These are phyloP conservation scores for Urosaurus nigricauda DNA, from an alignment of 2,797 vertebrate species.

Conservation along the genomic window DNA sequence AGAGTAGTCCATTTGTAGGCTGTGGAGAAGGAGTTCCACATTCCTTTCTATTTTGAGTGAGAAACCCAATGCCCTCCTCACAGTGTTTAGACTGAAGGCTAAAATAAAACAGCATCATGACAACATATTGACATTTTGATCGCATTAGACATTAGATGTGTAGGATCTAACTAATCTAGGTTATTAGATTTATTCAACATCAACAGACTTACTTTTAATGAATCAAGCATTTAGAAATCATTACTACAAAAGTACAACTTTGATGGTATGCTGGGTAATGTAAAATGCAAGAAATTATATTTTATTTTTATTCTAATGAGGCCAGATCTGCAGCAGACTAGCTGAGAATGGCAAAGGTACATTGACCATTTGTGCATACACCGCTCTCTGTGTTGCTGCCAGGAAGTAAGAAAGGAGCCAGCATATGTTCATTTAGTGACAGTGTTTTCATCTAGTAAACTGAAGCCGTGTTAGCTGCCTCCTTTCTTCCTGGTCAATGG, in stretches of 20 bases:
- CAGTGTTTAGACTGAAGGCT: neutral
- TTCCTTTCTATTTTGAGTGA: constrained; percentile 10
- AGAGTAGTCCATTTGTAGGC: neutral
- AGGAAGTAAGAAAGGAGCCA: neutral
- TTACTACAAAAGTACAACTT: neutral
- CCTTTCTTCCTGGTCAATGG: neutral
- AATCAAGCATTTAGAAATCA: neutral
- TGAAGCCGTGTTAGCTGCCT: neutral
- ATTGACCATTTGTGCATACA: neutral
- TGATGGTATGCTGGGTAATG: neutral
- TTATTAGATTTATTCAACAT: neutral
- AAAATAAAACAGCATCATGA: constrained; percentile 19
- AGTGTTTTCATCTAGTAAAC: neutral
- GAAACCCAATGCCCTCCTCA: constrained; percentile 25
- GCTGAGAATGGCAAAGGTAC: neutral
- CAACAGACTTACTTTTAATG: neutral
- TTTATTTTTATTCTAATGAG: constrained; percentile 3
- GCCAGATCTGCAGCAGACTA: neutral
- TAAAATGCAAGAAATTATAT: neutral
- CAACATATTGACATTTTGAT: constrained; percentile 25
- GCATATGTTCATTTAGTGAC: neutral
- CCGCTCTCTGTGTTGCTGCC: neutral
- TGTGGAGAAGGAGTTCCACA: neutral
- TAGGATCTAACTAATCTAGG: neutral
- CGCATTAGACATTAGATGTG: neutral